A percentile compares a stretch with the other conserved stretches of the same genome.
Evolutionary conservation across 2,113 vertebrate species (phyloP).

Genomic region (Empidonax alnorum): DNA sequence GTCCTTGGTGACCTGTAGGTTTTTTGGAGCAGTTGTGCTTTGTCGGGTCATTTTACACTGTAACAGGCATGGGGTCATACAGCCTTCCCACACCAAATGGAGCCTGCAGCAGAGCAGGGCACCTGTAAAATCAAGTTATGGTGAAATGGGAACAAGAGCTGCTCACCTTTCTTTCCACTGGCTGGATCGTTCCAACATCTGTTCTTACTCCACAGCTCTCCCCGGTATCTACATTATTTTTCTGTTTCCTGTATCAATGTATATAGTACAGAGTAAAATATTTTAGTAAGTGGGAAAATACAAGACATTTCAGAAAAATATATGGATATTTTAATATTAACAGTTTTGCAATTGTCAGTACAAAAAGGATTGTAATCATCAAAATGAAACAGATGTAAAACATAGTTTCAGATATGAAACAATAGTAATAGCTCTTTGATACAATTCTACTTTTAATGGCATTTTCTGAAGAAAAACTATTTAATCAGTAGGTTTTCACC

Average conservation of each 20-base stretch:
- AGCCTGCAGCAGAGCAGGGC: neutral
- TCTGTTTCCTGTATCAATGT: neutral
- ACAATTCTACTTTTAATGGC: neutral
- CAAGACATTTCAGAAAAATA: neutral
- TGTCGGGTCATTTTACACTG: neutral
- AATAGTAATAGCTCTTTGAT: neutral
- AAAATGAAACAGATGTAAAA: neutral
- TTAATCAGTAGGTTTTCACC: neutral
- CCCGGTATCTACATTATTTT: accelerated
- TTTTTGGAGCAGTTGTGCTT: neutral
- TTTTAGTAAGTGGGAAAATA: neutral
- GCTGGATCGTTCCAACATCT: neutral
- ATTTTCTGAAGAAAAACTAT: neutral
- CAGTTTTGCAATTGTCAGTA: neutral
- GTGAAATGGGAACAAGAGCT: neutral
- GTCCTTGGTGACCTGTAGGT: neutral
- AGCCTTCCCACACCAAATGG: neutral
- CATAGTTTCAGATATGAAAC: neutral
- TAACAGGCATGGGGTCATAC: accelerated
- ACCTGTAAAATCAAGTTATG: neutral
- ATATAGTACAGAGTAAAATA: neutral
- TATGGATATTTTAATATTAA: neutral
- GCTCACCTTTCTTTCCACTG: neutral
- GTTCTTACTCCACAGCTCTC: neutral
- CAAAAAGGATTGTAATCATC: neutral